Evolutionary conservation across 2,113 vertebrate species (phyloP).

Genomic region (Uria aalge): DNA sequence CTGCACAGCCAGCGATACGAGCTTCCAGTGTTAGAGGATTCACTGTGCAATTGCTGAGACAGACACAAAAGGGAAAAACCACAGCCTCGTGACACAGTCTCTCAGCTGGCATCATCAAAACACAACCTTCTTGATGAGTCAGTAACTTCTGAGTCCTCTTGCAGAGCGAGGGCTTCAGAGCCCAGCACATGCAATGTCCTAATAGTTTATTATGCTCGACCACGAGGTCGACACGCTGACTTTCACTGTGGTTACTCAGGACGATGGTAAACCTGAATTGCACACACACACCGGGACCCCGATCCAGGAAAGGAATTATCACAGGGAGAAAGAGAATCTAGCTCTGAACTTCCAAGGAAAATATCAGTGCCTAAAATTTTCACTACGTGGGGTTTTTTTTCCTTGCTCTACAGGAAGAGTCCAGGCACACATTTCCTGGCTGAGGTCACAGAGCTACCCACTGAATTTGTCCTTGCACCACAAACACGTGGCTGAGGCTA

Average conservation of each 20-base stretch:
- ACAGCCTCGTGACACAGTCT: neutral
- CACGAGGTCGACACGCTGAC: neutral
- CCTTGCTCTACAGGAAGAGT: neutral
- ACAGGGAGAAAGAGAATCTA: neutral
- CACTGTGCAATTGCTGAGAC: neutral
- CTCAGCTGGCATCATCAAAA: neutral
- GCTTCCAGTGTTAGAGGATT: neutral
- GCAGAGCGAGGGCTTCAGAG: neutral
- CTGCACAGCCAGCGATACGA: neutral
- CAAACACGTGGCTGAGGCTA: neutral
- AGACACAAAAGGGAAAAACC: neutral
- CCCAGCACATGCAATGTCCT: neutral
- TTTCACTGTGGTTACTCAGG: neutral
- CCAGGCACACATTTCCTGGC: neutral
- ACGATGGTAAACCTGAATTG: neutral
- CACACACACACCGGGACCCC: accelerated
- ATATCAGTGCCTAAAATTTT: neutral
- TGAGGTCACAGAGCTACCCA: neutral
- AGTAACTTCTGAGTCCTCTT: neutral
- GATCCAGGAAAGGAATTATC: neutral
- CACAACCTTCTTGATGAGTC: neutral
- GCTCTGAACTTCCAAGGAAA: neutral
- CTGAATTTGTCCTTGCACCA: neutral
- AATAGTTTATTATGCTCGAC: accelerated
- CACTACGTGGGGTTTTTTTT: neutral